Evolutionary conservation across 2,888 invertebrate species (phyloP), one percentile per base, ranked within the genome.

Genomic region (Calephelis perditalis): DNA sequence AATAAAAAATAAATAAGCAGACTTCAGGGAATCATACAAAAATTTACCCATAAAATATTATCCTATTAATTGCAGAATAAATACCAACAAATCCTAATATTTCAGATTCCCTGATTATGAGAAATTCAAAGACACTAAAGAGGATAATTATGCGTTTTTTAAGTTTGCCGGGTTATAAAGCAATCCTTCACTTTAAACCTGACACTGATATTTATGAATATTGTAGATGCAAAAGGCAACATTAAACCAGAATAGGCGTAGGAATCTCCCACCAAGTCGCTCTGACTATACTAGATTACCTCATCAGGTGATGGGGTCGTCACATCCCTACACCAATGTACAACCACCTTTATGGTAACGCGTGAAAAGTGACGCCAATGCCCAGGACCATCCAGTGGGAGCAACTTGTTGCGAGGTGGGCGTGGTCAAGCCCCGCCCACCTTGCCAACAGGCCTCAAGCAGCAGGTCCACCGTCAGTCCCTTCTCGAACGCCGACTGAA

Each of bases 331-430:
- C 15, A 40, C 9, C 12, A 35, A 44, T 67, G 66, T 64, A 59
- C 7, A 62, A 49, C 9, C 45, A n/a, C 59, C 63, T 63, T 62
- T 58, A 57, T 11, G 5, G 37, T 8, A 55, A 45, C 40, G 36
- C 10, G 43, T 44, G 37, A 40, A 12, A 56, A 62, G 62, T 58
- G 61, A 63, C 49, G 47, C 56, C 12, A 56, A 62, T 54, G 43
- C 57, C 40, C 56, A 62, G 57, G 35, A 15, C 54, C 12, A 58
- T 55, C 63, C 45, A 62, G 63, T 63, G 60, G 63, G 63, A 58
- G 63, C 63, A 63, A 86, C 87, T 84, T 87, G 88, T 88, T 87
- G 88, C 77, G 60, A 49, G 4, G 74, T 71, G 73, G 86, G 86
- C 86, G 86, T 77, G 78, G 60, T 56, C 56, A 66, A 68, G 76